A percentile compares a stretch with the other conserved stretches of the same genome.
phyloP scores from a whole-genome alignment of 2,888 invertebrate species.

The Furcula furcula region DNA sequence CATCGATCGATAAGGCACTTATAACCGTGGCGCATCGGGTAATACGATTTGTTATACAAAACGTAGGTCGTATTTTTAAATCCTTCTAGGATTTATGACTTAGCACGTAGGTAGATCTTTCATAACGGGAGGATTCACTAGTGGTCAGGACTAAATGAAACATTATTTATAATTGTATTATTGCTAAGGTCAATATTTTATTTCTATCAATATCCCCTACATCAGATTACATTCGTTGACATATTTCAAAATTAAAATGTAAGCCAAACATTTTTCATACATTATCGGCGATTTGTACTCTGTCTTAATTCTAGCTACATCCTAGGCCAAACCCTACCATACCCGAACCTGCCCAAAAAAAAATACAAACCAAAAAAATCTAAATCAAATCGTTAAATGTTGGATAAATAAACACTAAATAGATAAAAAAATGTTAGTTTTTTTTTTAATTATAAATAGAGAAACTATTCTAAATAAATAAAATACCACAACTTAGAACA shows the following conservation, averaged over 20 bases:
- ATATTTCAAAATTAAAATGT: conserved; percentile 77
- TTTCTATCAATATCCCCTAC: conserved; percentile 80
- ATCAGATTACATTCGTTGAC: conserved; percentile 83
- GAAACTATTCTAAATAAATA: conserved; percentile 72
- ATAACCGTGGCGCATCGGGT: too few relatives aligned
- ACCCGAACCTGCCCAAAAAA: conserved; percentile 81
- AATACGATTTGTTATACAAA: too few relatives aligned
- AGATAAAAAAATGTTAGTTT: conserved; percentile 62
- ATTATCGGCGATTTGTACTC: conserved; percentile 79
- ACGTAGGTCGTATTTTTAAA: too few relatives aligned
- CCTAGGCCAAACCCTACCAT: conserved; percentile 82
- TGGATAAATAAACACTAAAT: conserved; percentile 64
- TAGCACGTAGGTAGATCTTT: too few relatives aligned
- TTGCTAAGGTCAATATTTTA: conserved; percentile 83
- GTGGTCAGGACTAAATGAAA: conserved; percentile 49
- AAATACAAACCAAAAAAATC: conserved; percentile 60
- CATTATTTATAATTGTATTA: conserved; percentile 68
- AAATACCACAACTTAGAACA: conserved; percentile 52
- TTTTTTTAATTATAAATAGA: conserved; percentile 53
- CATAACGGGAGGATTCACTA: too few relatives aligned
- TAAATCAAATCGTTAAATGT: conserved; percentile 56
- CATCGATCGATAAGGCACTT: too few relatives aligned
- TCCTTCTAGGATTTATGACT: too few relatives aligned
- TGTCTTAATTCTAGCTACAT: conserved; percentile 80
- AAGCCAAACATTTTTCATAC: conserved; percentile 76